A percentile compares a stretch with the other conserved stretches of the same genome.
These are phyloP conservation scores for Sinella curviseta DNA, from an alignment of 1,140 invertebrate genomes.

Conservation along the genomic window DNA sequence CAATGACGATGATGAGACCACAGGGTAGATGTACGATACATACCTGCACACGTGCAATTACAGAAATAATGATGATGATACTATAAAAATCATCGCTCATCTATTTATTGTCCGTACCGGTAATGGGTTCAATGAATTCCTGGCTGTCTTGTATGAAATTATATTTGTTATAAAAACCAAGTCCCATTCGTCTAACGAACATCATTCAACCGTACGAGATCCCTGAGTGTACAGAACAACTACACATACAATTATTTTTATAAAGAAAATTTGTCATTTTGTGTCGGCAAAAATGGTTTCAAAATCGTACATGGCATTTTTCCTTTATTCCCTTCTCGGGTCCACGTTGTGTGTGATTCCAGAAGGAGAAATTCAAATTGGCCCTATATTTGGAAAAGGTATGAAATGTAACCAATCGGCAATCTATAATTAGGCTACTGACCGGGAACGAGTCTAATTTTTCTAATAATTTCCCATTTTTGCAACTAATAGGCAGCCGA, in stretches of 20 bases:
- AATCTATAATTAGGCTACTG: not conserved
- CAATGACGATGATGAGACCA: not conserved
- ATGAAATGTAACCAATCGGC: too few species aligned
- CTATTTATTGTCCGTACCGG: not conserved
- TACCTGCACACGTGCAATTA: too few species aligned
- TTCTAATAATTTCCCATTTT: not conserved
- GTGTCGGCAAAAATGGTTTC: not conserved
- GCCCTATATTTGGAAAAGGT: constrained; percentile 18
- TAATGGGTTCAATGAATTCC: not conserved
- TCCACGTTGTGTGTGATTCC: constrained; percentile 14
- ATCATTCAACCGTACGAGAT: not conserved
- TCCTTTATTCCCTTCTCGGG: not conserved
- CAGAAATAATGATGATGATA: not conserved
- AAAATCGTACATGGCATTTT: not conserved
- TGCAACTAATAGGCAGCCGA: not conserved
- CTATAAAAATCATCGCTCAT: not conserved
- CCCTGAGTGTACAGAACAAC: not conserved
- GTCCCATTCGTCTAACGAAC: not conserved
- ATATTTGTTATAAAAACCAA: constrained; percentile 4
- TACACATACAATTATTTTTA: not conserved
- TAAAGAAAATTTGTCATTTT: too few species aligned
- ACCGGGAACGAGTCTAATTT: not conserved
- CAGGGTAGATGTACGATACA: too few species aligned
- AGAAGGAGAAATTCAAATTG: constrained; percentile 27
- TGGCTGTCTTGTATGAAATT: not conserved